Conservation (phyloP, 1,140 invertebrate genomes). For the Lutraria rhynchaena region DNA sequence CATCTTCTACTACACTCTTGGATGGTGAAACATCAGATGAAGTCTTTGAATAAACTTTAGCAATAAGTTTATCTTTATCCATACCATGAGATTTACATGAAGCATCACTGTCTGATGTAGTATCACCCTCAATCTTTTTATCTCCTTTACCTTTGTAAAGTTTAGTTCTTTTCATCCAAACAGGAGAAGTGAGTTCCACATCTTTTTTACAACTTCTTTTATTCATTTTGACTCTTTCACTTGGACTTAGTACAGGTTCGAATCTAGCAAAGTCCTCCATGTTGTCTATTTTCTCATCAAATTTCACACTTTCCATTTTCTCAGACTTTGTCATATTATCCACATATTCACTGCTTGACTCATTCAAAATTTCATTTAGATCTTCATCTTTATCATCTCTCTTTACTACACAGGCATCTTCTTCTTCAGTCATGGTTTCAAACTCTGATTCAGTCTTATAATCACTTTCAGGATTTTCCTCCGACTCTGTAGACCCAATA, state of each 20-base stretch:
- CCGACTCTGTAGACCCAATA: not conserved
- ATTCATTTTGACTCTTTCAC: constrained; percentile 57
- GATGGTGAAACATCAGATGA: no score
- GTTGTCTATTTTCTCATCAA: no score
- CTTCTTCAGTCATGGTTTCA: not conserved
- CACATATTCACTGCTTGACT: no score
- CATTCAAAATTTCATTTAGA: no score
- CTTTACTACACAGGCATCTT: not conserved
- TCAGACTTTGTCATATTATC: no score
- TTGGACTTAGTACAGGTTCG: constrained; percentile 36
- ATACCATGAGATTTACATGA: not conserved
- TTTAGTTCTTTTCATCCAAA: constrained; percentile 48
- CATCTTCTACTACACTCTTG: constrained; percentile 1
- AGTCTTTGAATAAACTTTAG: not conserved
- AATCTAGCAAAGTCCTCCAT: no score
- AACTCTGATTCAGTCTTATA: not conserved
- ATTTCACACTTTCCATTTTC: no score
- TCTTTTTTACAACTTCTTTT: constrained; percentile 53
- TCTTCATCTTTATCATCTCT: not conserved
- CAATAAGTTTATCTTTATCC: not conserved
- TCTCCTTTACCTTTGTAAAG: not conserved
- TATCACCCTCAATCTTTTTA: constrained; percentile 2
- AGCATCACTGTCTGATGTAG: not conserved
- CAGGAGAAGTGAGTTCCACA: constrained; percentile 34
- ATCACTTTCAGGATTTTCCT: not conserved